These are phyloP conservation scores for Melanargia galathea DNA, from an alignment of 2,888 invertebrate species.

Conservation along the genomic window DNA sequence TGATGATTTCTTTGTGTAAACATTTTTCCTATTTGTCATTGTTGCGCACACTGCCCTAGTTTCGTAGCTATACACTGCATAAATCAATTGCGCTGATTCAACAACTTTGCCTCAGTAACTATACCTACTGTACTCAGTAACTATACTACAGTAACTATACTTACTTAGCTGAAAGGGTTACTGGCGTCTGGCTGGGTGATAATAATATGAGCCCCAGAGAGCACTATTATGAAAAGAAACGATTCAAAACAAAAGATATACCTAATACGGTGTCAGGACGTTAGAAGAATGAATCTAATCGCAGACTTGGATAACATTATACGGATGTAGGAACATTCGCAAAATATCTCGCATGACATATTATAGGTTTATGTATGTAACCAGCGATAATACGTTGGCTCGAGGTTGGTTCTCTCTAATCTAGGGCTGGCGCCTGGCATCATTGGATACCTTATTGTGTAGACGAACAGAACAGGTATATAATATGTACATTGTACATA, in stretches of 20 bases:
- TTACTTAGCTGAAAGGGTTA: too few relatives aligned
- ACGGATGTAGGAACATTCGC: constrained; percentile 24
- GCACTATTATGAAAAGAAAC: neutral
- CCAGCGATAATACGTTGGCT: constrained; percentile 18
- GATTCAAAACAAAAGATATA: too few relatives aligned
- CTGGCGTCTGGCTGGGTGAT: neutral
- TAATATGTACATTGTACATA: too few relatives aligned
- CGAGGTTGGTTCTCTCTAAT: constrained; percentile 25
- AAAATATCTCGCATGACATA: constrained; percentile 23
- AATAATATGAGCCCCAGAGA: neutral
- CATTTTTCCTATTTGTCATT: neutral
- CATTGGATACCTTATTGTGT: neutral
- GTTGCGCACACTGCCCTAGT: neutral
- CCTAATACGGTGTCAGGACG: neutral
- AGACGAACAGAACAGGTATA: too few relatives aligned
- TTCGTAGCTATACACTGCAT: neutral
- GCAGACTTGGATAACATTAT: constrained; percentile 4
- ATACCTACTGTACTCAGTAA: neutral
- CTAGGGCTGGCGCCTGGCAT: constrained; percentile 21
- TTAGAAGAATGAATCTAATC: neutral
- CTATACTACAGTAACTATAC: too few relatives aligned
- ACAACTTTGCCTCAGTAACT: neutral
- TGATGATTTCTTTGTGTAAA: neutral
- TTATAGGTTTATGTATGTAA: constrained; percentile 8
- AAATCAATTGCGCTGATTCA: neutral